Evolutionary conservation across 2,888 invertebrate genomes (phyloP).

Genomic region (Aphodius sticticus): DNA sequence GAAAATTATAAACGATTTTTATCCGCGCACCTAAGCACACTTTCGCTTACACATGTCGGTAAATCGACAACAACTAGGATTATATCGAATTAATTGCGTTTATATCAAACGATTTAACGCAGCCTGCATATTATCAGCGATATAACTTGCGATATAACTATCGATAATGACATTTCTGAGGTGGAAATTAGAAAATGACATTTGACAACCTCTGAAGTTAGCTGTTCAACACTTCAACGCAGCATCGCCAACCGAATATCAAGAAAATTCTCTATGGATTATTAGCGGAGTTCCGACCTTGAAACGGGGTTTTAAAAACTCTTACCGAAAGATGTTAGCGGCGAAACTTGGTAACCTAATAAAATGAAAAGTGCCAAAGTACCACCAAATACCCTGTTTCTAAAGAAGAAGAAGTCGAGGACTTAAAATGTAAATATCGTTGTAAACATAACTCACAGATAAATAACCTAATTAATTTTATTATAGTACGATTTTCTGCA

Average conservation of each 20-base stretch:
- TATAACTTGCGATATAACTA: slow-evolving; percentile 27
- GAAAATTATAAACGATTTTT: slow-evolving; percentile 29
- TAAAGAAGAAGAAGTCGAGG: too few species aligned
- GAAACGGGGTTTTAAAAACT: too few species aligned
- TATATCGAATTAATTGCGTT: background rate
- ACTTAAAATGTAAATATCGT: too few species aligned
- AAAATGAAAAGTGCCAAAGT: too few species aligned
- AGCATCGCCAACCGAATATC: background rate
- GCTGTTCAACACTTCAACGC: slow-evolving; percentile 8
- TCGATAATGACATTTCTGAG: slow-evolving; percentile 44
- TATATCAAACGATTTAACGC: slow-evolving; percentile 24
- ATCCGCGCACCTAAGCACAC: slow-evolving; percentile 25
- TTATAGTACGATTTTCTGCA: too few species aligned
- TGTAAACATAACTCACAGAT: too few species aligned
- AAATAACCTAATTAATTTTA: too few species aligned
- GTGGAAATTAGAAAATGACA: slow-evolving; percentile 43
- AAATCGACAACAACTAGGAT: slow-evolving; percentile 19
- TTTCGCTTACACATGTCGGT: slow-evolving; percentile 29
- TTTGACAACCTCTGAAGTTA: slow-evolving; percentile 29
- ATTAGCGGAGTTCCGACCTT: too few species aligned
- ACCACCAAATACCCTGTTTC: too few species aligned
- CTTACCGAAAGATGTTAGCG: too few species aligned
- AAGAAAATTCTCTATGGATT: too few species aligned
- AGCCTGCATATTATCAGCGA: slow-evolving; percentile 36
- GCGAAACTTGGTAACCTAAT: too few species aligned